Percentiles rank a stretch among this genome's conserved stretches.
Evolutionary conservation across 2,888 invertebrate species (phyloP).

Genomic region (Colletes collaris): DNA sequence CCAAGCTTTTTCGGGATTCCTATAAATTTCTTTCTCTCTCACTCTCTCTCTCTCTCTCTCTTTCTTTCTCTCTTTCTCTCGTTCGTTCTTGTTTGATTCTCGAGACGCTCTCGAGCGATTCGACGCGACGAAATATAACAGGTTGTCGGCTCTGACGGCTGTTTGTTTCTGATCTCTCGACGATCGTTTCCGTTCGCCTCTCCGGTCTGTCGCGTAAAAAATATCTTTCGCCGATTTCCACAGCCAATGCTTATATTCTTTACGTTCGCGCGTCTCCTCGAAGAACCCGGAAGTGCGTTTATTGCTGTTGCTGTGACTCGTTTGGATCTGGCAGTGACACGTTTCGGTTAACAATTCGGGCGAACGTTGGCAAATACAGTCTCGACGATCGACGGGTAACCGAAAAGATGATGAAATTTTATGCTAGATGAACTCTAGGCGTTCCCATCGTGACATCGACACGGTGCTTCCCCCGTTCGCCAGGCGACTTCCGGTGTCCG

Average conservation of each 20-base stretch:
- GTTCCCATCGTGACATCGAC: too few relatives aligned
- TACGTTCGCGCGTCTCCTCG: background rate
- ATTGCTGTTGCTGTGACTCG: constrained; percentile 13
- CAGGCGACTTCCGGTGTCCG: too few relatives aligned
- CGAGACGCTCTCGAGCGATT: constrained; percentile 48
- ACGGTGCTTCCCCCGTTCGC: too few relatives aligned
- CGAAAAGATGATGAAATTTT: background rate
- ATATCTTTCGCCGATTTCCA: too few relatives aligned
- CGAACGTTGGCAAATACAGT: constrained; percentile 9
- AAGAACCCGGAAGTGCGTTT: background rate
- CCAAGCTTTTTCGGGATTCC: too few relatives aligned
- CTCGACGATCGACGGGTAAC: background rate
- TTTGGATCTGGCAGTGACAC: constrained; percentile 46
- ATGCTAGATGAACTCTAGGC: too few relatives aligned
- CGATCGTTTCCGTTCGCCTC: constrained; percentile 42
- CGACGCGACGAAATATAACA: constrained; percentile 74
- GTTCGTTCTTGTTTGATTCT: background rate
- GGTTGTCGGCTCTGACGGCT: constrained; percentile 71
- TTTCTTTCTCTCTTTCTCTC: too few relatives aligned
- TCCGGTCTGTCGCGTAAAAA: too few relatives aligned
- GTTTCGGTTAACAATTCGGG: constrained; percentile 8
- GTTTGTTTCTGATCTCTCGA: constrained; percentile 51
- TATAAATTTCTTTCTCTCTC: too few relatives aligned
- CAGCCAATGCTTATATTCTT: background rate
- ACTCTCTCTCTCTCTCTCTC: too few relatives aligned